These are phyloP conservation scores for Formica exsecta DNA, from an alignment of 1,140 invertebrate species.

Conservation along the genomic window DNA sequence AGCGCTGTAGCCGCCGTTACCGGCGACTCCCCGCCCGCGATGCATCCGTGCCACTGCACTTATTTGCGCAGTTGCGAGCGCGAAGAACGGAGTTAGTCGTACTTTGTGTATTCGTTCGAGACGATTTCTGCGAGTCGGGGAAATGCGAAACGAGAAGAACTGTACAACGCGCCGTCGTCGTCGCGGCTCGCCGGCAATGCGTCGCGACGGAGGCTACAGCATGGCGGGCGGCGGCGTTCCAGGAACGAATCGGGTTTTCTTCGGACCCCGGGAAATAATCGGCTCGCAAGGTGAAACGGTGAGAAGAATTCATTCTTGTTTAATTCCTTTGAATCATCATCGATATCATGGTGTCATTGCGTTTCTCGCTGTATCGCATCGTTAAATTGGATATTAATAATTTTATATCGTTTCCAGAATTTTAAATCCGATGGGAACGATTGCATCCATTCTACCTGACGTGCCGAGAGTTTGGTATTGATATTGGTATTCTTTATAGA, in stretches of 20 bases:
- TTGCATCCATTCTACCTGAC: background rate
- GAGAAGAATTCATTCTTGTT: background rate
- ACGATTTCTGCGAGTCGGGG: background rate
- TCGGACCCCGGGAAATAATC: background rate
- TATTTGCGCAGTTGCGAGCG: background rate
- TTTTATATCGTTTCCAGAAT: background rate
- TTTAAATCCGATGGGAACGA: background rate
- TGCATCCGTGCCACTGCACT: background rate
- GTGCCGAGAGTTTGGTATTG: too few relatives aligned
- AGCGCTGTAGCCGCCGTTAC: background rate
- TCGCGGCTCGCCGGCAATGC: background rate
- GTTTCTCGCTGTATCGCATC: background rate
- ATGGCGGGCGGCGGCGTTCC: conserved; percentile 14
- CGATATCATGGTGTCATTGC: too few relatives aligned
- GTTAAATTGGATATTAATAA: background rate
- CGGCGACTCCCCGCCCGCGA: conserved; percentile 8
- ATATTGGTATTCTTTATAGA: too few relatives aligned
- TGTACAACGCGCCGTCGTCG: background rate
- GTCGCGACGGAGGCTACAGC: conserved; percentile 24
- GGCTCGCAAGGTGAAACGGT: background rate
- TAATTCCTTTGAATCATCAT: too few relatives aligned
- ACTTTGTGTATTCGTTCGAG: background rate
- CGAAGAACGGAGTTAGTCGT: background rate
- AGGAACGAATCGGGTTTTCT: background rate
- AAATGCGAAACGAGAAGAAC: background rate